phyloP scores from a whole-genome alignment of 2,888 invertebrate species.

The Agrochola circellaris region DNA sequence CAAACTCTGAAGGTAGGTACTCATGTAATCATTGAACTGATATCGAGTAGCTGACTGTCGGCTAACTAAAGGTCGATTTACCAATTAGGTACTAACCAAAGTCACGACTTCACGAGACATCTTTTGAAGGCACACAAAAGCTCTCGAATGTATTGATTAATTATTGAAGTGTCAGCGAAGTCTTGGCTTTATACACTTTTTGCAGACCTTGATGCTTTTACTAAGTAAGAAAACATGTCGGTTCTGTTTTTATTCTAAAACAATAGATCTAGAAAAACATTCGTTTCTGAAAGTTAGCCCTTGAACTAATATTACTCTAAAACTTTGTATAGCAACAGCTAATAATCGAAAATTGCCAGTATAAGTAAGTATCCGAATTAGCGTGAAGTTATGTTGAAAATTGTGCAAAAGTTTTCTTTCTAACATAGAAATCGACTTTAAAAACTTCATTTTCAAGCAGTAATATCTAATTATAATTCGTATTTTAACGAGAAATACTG shows the following conservation, averaged over 20 bases:
- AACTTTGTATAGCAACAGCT: neutral
- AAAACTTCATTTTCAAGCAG: neutral
- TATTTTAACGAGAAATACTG: neutral
- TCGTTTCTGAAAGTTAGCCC: neutral
- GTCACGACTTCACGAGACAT: constrained; percentile 39
- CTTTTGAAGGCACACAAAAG: constrained; percentile 53
- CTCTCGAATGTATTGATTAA: constrained; percentile 54
- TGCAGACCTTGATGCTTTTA: constrained; percentile 7
- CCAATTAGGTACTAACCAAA: constrained; percentile 46
- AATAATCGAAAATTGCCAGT: neutral
- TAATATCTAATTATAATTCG: neutral
- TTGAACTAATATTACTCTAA: neutral
- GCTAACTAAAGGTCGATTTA: constrained; percentile 45
- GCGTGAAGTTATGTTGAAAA: neutral
- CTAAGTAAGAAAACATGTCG: constrained; percentile 39
- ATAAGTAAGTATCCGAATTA: neutral
- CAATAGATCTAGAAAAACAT: neutral
- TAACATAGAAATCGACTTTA: neutral
- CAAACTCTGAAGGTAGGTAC: neutral
- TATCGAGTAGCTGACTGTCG: constrained; percentile 14
- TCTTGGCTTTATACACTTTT: constrained; percentile 30
- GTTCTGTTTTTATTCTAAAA: constrained; percentile 9
- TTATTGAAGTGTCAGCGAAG: constrained; percentile 34
- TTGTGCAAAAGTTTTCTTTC: neutral
- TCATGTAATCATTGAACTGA: constrained; percentile 30